Evolutionary conservation across 2,888 invertebrate species (phyloP).

Genomic region (Nephrotoma guestfalica): DNA sequence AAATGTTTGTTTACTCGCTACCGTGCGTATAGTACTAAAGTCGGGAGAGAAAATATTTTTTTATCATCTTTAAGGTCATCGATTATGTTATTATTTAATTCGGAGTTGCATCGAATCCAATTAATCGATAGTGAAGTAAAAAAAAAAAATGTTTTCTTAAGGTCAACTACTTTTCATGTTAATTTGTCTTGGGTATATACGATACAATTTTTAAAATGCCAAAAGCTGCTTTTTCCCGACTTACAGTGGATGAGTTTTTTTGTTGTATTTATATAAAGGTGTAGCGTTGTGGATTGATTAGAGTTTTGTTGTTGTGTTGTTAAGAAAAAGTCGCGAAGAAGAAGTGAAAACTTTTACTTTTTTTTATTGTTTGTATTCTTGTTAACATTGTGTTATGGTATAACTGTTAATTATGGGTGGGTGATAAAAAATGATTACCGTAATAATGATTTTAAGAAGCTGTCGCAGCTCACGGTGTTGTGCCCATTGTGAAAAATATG

Average conservation of each 20-base stretch:
- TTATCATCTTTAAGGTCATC: not conserved
- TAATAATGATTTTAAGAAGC: not conserved
- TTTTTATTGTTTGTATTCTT: not conserved
- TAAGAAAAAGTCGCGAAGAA: not conserved
- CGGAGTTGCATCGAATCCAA: not conserved
- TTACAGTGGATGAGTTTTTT: not conserved
- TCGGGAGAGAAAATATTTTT: not conserved
- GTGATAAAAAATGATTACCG: not conserved
- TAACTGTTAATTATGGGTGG: not conserved
- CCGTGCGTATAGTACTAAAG: not conserved
- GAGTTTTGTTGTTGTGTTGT: not conserved
- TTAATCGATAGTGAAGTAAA: not conserved
- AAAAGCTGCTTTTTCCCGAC: not conserved
- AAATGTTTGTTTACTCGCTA: not conserved
- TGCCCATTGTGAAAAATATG: not conserved
- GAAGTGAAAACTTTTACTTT: not conserved
- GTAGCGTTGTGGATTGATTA: not conserved
- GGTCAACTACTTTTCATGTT: not conserved
- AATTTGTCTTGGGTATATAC: not conserved
- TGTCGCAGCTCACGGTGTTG: not conserved
- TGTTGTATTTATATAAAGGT: not conserved
- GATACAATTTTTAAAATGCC: not conserved
- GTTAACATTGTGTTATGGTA: not conserved
- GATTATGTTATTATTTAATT: not conserved
- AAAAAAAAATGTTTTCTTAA: not conserved